Base-by-base conservation (phyloP, 2,888 invertebrate species). In the Epinotia ramella region DNA sequence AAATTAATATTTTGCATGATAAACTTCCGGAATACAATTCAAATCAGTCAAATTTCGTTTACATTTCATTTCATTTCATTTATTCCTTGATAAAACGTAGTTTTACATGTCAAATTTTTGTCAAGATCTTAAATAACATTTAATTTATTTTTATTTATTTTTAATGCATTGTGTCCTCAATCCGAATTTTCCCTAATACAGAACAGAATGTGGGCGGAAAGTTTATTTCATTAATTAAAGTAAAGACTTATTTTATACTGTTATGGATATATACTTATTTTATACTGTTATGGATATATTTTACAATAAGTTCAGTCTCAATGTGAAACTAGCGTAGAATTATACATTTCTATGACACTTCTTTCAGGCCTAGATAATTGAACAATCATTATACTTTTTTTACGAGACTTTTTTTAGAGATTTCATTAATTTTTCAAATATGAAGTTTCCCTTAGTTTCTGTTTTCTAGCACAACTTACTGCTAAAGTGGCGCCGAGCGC, bases 261-360 rank as follows among this genome's bases (percentile, higher is more conserved):
- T 46, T 69, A 69, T 1, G 60, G 46, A 60, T 57, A 49, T 68
- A 68, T 24, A 2, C 53, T 18, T 53, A 46, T 44, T 59, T 59
- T 18, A 24, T 46, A 69, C 6, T 46, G n/a, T 46, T 69, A 69
- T 1, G 60, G 46, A 60, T 57, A 49, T 68, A 68, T 24, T 67
- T 73, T 68, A 73, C 66, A 73, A 63, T 63, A 60, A 64, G 13
- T 63, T 73, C 73, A 73, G 73, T 73, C 73, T 73, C 73, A 62
- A 68, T 60, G 13, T 53, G 67, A 73, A 73, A 59, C 6, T 63
- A 62, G 69, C 46, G n/a, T 60, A 46, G 53, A 53, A 57, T 57
- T 57, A 20, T 7, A 18, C 5, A 28, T 33, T 53, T 49, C 20
- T 7, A 13, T 64, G 20, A 63, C 18, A 33, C 28, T 33, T 53